These are phyloP conservation scores for Mus spicilegus DNA, from an alignment of 2,113 vertebrate genomes.

Conservation along the genomic window DNA sequence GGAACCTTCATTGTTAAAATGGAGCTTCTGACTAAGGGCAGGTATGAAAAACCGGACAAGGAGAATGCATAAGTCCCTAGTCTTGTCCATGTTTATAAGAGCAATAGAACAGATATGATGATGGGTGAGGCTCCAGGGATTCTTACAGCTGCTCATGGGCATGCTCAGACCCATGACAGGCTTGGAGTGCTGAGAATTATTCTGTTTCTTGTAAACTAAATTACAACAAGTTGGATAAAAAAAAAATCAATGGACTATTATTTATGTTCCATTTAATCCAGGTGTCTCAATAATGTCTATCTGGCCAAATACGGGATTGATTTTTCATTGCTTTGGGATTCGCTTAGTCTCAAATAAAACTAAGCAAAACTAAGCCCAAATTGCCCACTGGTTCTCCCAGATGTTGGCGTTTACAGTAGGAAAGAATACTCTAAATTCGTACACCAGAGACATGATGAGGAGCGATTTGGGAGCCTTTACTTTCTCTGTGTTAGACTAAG, in stretches of 20 bases:
- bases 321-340: slow-evolving; percentile 70
- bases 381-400: slow-evolving; percentile 6
- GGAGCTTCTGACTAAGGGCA: not conserved
- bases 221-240: slow-evolving; percentile 63
- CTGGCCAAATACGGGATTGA: slow-evolving; percentile 71
- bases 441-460: not conserved
- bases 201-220: slow-evolving; percentile 61
- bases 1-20: not conserved
- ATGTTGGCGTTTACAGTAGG: slow-evolving; percentile 35
- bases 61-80: slow-evolving; percentile 12
- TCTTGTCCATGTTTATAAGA: slow-evolving; percentile 53
- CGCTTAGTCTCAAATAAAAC: slow-evolving; percentile 71
- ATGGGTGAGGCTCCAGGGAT: slow-evolving; percentile 37
- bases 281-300: slow-evolving; percentile 76
- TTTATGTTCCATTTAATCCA: slow-evolving; percentile 76
- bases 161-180: not conserved
- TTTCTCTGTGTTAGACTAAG: slow-evolving; percentile 49
- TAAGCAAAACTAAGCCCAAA: slow-evolving; percentile 65
- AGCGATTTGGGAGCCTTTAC: not conserved
- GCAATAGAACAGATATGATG: slow-evolving; percentile 32
- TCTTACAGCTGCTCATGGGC: slow-evolving; percentile 49
- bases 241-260: slow-evolving; percentile 75
- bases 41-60: not conserved
- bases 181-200: slow-evolving; percentile 38
- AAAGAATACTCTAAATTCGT: not conserved